Evolutionary conservation across 2,888 invertebrate species (phyloP).

Genomic region (Masnerella sp.): DNA sequence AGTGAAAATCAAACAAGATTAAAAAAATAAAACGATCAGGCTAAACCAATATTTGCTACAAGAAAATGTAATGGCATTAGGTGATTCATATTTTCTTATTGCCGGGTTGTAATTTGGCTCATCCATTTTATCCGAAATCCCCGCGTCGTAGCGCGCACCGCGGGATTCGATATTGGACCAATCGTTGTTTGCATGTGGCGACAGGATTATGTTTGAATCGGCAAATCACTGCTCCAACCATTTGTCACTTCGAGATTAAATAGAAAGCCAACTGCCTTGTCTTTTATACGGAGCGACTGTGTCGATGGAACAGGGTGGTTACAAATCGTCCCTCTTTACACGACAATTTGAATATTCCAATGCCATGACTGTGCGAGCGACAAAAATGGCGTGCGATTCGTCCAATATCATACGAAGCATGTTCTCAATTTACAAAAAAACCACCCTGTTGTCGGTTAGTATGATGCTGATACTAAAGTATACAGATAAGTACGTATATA

Average conservation of each 20-base stretch:
- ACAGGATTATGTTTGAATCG: conserved; percentile 74
- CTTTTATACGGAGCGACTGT: conserved; percentile 37
- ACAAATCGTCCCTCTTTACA: conserved; percentile 39
- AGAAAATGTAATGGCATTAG: conserved; percentile 13
- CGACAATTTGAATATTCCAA: conserved; percentile 48
- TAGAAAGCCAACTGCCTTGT: conserved; percentile 71
- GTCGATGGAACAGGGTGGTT: conserved; percentile 50
- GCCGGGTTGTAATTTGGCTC: conserved; percentile 20
- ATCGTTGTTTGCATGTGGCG: conserved; percentile 74
- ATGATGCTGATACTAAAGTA: too few relatives aligned
- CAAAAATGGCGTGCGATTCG: conserved; percentile 31
- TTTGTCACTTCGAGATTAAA: conserved; percentile 76
- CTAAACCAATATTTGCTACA: background rate
- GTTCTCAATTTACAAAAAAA: background rate
- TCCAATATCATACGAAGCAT: background rate
- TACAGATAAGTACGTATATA: too few relatives aligned
- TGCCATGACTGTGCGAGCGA: conserved; percentile 22
- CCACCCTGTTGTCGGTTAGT: too few relatives aligned
- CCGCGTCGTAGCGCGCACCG: conserved; percentile 37
- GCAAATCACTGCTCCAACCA: conserved; percentile 73
- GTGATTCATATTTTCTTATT: conserved; percentile 40
- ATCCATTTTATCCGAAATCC: conserved; percentile 48
- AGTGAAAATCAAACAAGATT: too few relatives aligned
- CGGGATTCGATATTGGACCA: conserved; percentile 68
- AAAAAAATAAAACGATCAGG: background rate